phyloP scores from a whole-genome alignment of 35 echinoderm and acorn worm species.

The Hemicentrotus pulcherrimus region DNA sequence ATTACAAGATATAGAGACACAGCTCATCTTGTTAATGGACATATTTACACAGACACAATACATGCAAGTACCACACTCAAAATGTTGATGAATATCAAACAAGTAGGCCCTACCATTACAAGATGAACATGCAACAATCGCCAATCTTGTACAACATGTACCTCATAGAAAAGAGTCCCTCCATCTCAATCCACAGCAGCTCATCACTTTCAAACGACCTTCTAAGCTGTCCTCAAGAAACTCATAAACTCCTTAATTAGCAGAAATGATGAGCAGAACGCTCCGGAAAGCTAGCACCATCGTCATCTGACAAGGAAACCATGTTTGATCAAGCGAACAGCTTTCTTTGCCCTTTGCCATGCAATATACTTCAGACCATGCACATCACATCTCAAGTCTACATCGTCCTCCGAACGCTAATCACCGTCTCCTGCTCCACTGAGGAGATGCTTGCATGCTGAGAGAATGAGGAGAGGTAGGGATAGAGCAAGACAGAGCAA shows the following conservation, averaged over 20 bases:
- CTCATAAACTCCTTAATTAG: constrained; percentile 37
- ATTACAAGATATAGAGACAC: no score
- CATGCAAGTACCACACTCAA: neutral
- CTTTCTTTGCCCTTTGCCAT: neutral
- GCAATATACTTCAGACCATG: constrained; percentile 19
- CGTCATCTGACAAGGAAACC: neutral
- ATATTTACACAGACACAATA: neutral
- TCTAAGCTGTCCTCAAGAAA: constrained; percentile 16
- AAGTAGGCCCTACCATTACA: neutral
- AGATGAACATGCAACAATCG: neutral
- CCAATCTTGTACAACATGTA: neutral
- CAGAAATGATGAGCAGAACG: neutral
- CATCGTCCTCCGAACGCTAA: constrained; percentile 22
- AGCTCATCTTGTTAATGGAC: no score
- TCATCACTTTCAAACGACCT: constrained; percentile 1
- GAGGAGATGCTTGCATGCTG: neutral
- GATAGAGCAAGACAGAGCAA: neutral
- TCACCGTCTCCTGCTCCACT: constrained; percentile 7
- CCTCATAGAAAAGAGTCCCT: neutral
- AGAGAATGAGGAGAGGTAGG: constrained; percentile 17
- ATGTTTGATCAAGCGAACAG: constrained; percentile 27
- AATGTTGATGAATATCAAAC: neutral
- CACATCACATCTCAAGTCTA: constrained; percentile 11
- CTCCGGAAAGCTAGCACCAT: neutral
- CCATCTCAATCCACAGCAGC: neutral